These are phyloP conservation scores for Lymantria monacha DNA, from an alignment of 2,888 invertebrate species.

Conservation along the genomic window DNA sequence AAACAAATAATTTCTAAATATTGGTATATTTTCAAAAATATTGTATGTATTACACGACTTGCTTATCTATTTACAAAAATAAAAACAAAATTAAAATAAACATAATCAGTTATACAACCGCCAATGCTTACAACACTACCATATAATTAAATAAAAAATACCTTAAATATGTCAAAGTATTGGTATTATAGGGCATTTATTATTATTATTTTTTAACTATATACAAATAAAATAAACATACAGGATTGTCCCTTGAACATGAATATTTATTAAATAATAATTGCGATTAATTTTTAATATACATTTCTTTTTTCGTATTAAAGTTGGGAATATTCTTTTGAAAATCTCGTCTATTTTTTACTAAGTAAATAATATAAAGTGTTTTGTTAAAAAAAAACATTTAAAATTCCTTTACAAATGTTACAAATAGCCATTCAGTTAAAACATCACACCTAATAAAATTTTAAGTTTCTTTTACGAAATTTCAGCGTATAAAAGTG, in stretches of 20 bases:
- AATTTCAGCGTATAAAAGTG: too few relatives aligned
- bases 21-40: slow-evolving; percentile 82
- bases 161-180: slow-evolving; percentile 21
- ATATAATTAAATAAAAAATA: slow-evolving; percentile 38
- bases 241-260: slow-evolving; percentile 5
- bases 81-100: slow-evolving; percentile 64
- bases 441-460: too few relatives aligned
- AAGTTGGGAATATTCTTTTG: not conserved
- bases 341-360: too few relatives aligned
- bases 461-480: too few relatives aligned
- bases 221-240: slow-evolving; percentile 26
- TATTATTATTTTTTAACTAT: slow-evolving; percentile 26
- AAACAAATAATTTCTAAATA: slow-evolving; percentile 65
- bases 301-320: not conserved
- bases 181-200: slow-evolving; percentile 17
- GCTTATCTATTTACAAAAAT: slow-evolving; percentile 78
- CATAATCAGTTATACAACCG: slow-evolving; percentile 49
- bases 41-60: slow-evolving; percentile 74
- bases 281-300: not conserved
- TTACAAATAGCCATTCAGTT: too few relatives aligned
- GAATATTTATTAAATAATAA: slow-evolving; percentile 10
- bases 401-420: too few relatives aligned
- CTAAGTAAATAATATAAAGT: too few relatives aligned
- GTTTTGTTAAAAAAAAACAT: too few relatives aligned
- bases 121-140: slow-evolving; percentile 39